A percentile compares a stretch with the other conserved stretches of the same genome.
phyloP scores from a whole-genome alignment of 2,113 vertebrate species.

The Mormyrus iriodes region DNA sequence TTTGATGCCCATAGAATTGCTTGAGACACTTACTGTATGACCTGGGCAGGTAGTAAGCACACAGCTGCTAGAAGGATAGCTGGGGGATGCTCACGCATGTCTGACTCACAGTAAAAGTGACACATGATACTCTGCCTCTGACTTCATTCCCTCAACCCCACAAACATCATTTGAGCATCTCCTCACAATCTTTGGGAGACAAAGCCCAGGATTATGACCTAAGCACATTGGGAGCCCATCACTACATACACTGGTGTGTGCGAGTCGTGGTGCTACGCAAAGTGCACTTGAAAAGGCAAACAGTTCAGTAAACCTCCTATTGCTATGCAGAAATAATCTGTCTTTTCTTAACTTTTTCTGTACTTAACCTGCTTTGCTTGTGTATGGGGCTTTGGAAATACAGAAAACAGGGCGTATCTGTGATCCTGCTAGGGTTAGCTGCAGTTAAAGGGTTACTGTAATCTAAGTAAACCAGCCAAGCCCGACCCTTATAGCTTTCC shows the following conservation, averaged over 20 bases:
- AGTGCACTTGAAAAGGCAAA: background rate
- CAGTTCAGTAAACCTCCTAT: background rate
- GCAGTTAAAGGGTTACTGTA: conserved; percentile 43
- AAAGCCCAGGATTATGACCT: conserved; percentile 7
- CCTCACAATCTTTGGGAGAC: conserved; percentile 6
- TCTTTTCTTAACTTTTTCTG: background rate
- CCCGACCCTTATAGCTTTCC: conserved; percentile 32
- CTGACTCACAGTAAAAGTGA: conserved; percentile 39
- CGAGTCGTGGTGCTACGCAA: background rate
- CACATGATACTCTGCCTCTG: conserved; percentile 41
- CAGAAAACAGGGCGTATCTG: conserved; percentile 34
- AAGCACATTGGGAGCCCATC: background rate
- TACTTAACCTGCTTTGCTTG: background rate
- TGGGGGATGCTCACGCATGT: background rate
- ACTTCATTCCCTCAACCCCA: conserved; percentile 38
- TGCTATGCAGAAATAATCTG: background rate
- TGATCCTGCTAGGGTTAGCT: conserved; percentile 11
- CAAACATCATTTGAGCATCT: background rate
- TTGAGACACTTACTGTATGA: conserved; percentile 55
- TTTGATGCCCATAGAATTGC: conserved; percentile 54
- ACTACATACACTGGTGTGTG: background rate
- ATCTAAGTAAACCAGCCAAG: conserved; percentile 22
- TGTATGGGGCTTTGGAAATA: background rate
- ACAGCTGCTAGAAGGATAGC: conserved; percentile 17
- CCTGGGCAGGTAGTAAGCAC: conserved; percentile 33